Conservation (phyloP, 2,888 invertebrate species). For the Metallyticus violacea region DNA sequence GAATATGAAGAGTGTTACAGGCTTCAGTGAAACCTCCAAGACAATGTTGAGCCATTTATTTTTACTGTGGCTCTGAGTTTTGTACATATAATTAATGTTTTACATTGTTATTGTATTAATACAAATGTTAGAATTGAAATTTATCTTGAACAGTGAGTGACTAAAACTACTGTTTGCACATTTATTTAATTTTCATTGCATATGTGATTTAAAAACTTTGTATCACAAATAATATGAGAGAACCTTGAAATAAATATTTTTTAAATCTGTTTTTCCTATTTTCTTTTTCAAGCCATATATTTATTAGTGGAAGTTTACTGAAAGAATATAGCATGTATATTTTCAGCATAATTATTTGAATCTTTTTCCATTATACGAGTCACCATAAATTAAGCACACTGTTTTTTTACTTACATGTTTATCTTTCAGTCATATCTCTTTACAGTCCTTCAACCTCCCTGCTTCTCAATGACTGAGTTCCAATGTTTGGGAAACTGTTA, state of each 20-base stretch:
- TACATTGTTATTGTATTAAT: background rate
- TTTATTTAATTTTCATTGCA: background rate
- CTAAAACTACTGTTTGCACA: background rate
- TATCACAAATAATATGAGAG: background rate
- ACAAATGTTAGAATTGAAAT: background rate
- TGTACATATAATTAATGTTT: background rate
- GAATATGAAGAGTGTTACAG: background rate
- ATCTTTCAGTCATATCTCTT: too few species aligned
- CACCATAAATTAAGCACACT: too few species aligned
- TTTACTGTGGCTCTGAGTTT: background rate
- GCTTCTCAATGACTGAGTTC: too few species aligned
- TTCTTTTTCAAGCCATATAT: too few species aligned
- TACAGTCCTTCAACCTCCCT: too few species aligned
- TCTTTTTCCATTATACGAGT: too few species aligned
- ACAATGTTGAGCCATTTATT: background rate
- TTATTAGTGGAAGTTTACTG: too few species aligned
- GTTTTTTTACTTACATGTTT: too few species aligned
- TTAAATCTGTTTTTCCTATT: background rate
- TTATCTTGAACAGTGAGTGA: background rate
- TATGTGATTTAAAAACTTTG: background rate
- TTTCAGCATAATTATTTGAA: too few species aligned
- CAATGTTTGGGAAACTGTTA: too few species aligned
- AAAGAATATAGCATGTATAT: too few species aligned
- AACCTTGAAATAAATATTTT: background rate
- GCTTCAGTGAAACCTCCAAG: background rate